Evolutionary conservation across 2,888 invertebrate genomes (phyloP).

Genomic region (Caenorhabditis sp.): DNA sequence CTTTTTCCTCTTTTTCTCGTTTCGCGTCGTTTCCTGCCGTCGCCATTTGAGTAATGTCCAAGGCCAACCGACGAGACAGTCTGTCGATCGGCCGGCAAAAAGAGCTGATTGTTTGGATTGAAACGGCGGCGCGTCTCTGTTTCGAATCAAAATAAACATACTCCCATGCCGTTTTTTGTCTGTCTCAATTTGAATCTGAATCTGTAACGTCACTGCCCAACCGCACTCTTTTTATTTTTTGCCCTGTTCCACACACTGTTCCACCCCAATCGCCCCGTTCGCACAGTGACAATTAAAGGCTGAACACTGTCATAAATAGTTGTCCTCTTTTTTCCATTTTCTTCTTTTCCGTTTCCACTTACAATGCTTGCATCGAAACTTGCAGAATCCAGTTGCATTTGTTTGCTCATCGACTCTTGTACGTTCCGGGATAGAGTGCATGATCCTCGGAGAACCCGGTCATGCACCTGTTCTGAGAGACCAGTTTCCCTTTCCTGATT

Average conservation of each 20-base stretch:
- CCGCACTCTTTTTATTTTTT: background rate
- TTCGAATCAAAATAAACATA: constrained; percentile 30
- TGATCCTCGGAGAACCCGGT: constrained; percentile 13
- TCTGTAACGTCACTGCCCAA: constrained; percentile 2
- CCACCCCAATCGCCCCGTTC: constrained; percentile 2
- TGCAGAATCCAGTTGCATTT: constrained; percentile 30
- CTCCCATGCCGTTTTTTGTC: background rate
- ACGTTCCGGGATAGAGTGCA: background rate
- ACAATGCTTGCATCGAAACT: too few species aligned
- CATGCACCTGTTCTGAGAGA: constrained; percentile 25
- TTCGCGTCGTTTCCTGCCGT: constrained; percentile 14
- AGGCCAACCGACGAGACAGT: constrained; percentile 9
- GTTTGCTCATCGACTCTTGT: constrained; percentile 49
- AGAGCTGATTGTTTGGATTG: constrained; percentile 30
- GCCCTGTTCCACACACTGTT: constrained; percentile 1
- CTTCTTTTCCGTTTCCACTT: constrained; percentile 1
- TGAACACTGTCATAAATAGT: constrained; percentile 37
- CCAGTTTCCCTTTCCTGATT: constrained; percentile 29
- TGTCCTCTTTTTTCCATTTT: background rate
- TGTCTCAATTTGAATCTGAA: background rate
- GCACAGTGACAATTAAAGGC: constrained; percentile 36
- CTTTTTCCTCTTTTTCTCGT: constrained; percentile 10
- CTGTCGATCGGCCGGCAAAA: background rate
- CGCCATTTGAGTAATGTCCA: background rate
- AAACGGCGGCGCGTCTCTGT: constrained; percentile 12